Conservation (phyloP, 2,888 invertebrate species). For the Priocnemis perturbator region DNA sequence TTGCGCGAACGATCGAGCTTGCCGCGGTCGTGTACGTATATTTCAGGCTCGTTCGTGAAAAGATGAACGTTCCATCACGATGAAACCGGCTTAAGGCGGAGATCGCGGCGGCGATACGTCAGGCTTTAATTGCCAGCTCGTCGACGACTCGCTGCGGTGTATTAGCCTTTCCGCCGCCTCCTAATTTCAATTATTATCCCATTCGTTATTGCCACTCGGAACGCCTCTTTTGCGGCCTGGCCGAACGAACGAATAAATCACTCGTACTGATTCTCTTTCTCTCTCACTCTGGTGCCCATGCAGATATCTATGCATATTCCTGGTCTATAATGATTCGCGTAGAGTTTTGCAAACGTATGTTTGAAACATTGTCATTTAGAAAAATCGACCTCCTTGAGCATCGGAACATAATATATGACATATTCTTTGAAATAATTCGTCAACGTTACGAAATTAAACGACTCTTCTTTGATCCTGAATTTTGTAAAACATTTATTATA, state of each 20-base stretch:
- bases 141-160: slow-evolving; percentile 32
- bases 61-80: slow-evolving; percentile 36
- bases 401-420: too few species aligned
- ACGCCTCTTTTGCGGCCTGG: slow-evolving; percentile 56
- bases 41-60: background rate
- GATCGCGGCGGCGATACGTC: slow-evolving; percentile 50
- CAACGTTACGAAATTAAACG: too few species aligned
- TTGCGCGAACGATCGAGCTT: too few species aligned
- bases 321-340: too few species aligned
- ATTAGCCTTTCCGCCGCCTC: slow-evolving; percentile 45
- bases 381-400: too few species aligned
- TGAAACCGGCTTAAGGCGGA: slow-evolving; percentile 54
- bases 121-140: slow-evolving; percentile 52
- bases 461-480: too few species aligned
- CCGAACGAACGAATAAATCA: slow-evolving; percentile 35
- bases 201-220: slow-evolving; percentile 54
- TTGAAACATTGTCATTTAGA: too few species aligned
- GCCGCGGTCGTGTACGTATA: too few species aligned
- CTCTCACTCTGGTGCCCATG: background rate
- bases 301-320: too few species aligned
- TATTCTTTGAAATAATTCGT: too few species aligned
- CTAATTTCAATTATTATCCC: slow-evolving; percentile 64
- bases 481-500: too few species aligned
- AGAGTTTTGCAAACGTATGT: too few species aligned
- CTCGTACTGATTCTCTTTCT: slow-evolving; percentile 1